Conservation (phyloP, 53 echinoderm and acorn worm genomes). For the Glandiceps talaboti region DNA sequence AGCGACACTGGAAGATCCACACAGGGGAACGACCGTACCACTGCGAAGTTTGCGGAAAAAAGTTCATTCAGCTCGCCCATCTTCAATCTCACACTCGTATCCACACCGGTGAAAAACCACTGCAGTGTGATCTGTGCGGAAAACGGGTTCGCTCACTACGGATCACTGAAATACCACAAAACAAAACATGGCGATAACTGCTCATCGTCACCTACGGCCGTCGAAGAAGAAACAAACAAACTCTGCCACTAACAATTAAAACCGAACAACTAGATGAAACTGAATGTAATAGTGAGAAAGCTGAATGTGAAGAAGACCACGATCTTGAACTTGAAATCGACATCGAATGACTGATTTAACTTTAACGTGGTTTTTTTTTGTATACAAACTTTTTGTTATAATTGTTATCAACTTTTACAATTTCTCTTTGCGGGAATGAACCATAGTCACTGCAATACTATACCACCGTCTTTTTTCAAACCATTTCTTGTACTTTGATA, state of each 20-base stretch:
- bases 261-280: not conserved
- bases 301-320: not conserved
- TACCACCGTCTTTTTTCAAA: too few species aligned
- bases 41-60: not conserved
- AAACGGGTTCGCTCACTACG: not conserved
- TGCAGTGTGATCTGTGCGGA: not conserved
- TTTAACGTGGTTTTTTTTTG: too few species aligned
- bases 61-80: not conserved
- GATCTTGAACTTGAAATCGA: not conserved
- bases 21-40: not conserved
- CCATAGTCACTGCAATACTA: too few species aligned
- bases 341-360: too few species aligned
- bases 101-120: not conserved
- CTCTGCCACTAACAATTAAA: not conserved
- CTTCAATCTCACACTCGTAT: not conserved
- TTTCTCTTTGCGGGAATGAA: too few species aligned
- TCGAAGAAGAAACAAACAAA: not conserved
- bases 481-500: too few species aligned
- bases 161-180: not conserved
- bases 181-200: not conserved
- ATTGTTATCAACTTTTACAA: too few species aligned
- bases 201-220: not conserved
- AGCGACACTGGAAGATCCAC: constrained; percentile 1
- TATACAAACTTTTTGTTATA: too few species aligned
- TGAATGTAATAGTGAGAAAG: not conserved